Evolutionary conservation across 2,888 invertebrate genomes (phyloP), one percentile per base, ranked within the genome.

Genomic region (Drosophila eohydei): DNA sequence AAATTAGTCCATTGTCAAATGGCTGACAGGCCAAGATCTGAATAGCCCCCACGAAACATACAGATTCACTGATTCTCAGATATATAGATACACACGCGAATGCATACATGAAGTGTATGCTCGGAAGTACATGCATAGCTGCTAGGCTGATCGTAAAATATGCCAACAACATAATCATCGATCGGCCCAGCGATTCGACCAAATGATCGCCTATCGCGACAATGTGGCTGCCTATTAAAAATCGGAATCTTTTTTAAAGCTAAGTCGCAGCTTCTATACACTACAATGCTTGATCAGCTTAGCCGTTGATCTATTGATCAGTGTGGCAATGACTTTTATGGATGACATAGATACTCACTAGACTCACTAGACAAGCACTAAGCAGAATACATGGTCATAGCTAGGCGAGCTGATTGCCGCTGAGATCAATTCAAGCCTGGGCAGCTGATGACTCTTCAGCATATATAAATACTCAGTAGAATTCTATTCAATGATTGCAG

Each of bases 1-100:
- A 89, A 88, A 89, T 88, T 90, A 89, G 90, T 90, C 62, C 80
- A 81, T 75, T 81, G 80, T 78, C 81, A 80, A 75, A 74, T 74
- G 78, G 74, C 68, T 74, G 74, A 74, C 79, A 79, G 36, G 50
- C 51, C 9, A n/a, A 65, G 44, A 61, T 58, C 61, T 16, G 36
- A 34, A 63, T 26, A 16, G 50, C 41, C 59, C 52, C 64, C 43
- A 65, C 32, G 26, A 41, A n/a, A 59, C 28, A 40, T 1, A 46
- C 28, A 30, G 46, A 30, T 46, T 11, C 50, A 30, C 50, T 32
- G 32, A 50, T 32, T n/a, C 9, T 12, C 12, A 48, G 16, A 32
- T 16, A 63, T 0, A 14, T 6, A 62, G 73, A 44, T 51, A 46
- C 80, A 68, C 65, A 48, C 66, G 70, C 61, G 61, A 54, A 64